Evolutionary conservation across 2,888 invertebrate genomes (phyloP).

Genomic region (Cephalotes varians): DNA sequence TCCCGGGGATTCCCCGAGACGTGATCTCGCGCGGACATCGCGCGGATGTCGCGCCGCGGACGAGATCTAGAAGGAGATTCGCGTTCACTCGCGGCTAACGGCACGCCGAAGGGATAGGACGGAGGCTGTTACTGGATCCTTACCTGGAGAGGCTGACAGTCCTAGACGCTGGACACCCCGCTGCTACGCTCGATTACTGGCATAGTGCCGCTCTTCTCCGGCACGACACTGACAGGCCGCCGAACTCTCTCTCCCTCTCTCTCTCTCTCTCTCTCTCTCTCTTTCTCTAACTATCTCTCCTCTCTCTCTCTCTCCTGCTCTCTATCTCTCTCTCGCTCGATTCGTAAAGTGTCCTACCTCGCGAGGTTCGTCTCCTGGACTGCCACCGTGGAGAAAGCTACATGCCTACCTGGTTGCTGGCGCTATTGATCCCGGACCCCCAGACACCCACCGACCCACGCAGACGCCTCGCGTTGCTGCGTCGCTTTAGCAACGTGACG

Average conservation of each 20-base stretch:
- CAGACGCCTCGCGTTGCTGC: slow-evolving; percentile 84
- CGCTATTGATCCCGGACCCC: slow-evolving; percentile 85
- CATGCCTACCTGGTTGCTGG: slow-evolving; percentile 83
- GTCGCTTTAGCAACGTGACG: slow-evolving; percentile 86
- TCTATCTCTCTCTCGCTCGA: slow-evolving; percentile 62
- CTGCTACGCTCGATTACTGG: slow-evolving; percentile 79
- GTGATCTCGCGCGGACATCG: slow-evolving; percentile 23
- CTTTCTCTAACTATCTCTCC: slow-evolving; percentile 43
- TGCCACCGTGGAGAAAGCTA: slow-evolving; percentile 81
- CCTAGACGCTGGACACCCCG: slow-evolving; percentile 82
- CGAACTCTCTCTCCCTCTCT: slow-evolving; percentile 32
- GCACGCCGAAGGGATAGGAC: neutral
- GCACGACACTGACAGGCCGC: slow-evolving; percentile 73
- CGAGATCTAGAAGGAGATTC: neutral
- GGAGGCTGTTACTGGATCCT: slow-evolving; percentile 42
- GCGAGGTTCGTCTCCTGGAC: slow-evolving; percentile 85
- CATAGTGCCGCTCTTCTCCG: slow-evolving; percentile 81
- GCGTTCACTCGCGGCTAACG: neutral
- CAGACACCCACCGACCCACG: slow-evolving; percentile 84
- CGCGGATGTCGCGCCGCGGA: slow-evolving; percentile 24
- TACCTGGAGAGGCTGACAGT: slow-evolving; percentile 84
- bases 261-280: slow-evolving; percentile 57
- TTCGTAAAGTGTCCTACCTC: slow-evolving; percentile 81
- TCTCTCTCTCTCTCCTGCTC: neutral
- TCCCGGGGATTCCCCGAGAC: slow-evolving; percentile 30